phyloP scores from a whole-genome alignment of 2,797 vertebrate species.

The Acanthiza pusilla region DNA sequence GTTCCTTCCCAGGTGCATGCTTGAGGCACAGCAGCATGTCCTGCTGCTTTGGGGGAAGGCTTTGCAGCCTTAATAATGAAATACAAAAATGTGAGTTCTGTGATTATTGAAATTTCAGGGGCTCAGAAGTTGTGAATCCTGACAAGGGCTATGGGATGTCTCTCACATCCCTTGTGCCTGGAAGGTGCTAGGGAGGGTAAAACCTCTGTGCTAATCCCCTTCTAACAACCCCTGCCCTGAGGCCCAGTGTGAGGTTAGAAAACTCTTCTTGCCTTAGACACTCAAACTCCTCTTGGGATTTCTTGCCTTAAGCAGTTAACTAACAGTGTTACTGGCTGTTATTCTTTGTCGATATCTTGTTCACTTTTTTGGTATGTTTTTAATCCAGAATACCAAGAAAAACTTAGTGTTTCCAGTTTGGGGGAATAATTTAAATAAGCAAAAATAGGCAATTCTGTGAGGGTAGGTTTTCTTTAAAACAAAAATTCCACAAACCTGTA shows the following conservation, averaged over 20 bases:
- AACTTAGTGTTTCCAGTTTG: fast-evolving
- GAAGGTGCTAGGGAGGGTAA: not conserved
- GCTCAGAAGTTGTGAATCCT: not conserved
- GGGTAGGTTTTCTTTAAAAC: not conserved
- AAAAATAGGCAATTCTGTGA: not conserved
- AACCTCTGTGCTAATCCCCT: not conserved
- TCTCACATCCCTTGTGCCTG: not conserved
- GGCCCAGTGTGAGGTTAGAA: not conserved
- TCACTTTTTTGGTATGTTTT: not conserved
- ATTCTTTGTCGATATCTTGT: not conserved
- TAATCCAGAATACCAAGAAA: not conserved
- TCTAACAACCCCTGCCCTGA: not conserved
- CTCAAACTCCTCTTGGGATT: not conserved
- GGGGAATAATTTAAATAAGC: not conserved
- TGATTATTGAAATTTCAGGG: not conserved
- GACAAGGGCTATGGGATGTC: not conserved
- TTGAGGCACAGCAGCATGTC: not conserved
- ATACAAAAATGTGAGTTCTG: not conserved
- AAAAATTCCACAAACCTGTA: not conserved
- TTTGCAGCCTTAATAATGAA: not conserved
- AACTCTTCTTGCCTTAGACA: not conserved
- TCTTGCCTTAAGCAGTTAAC: not conserved
- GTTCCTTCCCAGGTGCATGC: not conserved
- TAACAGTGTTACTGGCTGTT: fast-evolving
- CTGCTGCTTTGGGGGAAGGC: not conserved